Conservation (phyloP, 2,113 vertebrate genomes). For the Pelodiscus sinensis region DNA sequence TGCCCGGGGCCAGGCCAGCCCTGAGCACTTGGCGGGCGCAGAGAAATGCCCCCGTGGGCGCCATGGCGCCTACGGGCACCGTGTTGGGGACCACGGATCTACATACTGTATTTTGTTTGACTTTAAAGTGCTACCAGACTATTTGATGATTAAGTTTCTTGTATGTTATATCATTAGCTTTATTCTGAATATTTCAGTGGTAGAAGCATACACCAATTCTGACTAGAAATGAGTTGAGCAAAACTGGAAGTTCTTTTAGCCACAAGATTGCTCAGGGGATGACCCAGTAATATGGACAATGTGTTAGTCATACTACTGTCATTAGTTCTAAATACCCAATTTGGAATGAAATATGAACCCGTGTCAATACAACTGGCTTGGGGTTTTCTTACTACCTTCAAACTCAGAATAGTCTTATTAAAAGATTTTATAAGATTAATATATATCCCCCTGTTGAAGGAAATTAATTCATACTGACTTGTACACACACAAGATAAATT, state of each 20-base stretch:
- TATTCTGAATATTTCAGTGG: background rate
- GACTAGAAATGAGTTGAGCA: background rate
- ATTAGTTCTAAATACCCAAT: background rate
- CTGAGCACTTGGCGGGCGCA: no score
- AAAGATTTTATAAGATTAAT: background rate
- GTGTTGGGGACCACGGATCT: no score
- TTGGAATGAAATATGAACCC: background rate
- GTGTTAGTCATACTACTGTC: background rate
- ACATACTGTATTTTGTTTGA: no score
- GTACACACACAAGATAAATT: background rate
- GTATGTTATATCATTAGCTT: background rate
- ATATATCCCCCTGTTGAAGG: background rate
- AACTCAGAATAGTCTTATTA: background rate
- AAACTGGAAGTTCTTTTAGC: background rate
- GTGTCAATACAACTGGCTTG: background rate
- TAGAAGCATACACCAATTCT: background rate
- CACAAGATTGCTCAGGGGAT: fast-evolving
- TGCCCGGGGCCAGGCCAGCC: no score
- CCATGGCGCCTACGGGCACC: no score
- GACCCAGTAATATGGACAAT: background rate
- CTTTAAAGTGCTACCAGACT: no score
- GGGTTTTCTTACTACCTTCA: background rate
- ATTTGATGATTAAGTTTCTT: no score
- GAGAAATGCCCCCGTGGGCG: no score
- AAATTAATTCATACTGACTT: background rate